Evolutionary conservation across 2,113 vertebrate genomes (phyloP).

Genomic region (Siphamia tubifer): DNA sequence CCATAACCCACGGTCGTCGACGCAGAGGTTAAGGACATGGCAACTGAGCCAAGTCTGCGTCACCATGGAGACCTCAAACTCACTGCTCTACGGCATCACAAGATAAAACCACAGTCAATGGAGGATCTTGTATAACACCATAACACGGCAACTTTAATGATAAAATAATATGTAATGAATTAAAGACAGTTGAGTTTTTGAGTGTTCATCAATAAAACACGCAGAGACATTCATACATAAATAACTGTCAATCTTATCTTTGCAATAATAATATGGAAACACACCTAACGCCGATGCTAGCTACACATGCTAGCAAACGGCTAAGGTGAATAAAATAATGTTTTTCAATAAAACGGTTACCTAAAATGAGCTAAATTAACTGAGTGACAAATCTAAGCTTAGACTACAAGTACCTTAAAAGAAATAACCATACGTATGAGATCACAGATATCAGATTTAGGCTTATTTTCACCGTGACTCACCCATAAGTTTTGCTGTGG

Average conservation of each 20-base stretch:
- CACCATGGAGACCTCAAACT: conserved; percentile 38
- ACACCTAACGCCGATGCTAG: conserved; percentile 24
- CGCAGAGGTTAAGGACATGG: conserved; percentile 75
- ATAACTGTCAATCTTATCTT: neutral
- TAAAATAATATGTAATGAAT: neutral
- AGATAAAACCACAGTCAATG: neutral
- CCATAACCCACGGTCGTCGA: conserved; percentile 23
- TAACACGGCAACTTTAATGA: neutral
- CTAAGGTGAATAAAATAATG: neutral
- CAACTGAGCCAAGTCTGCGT: conserved; percentile 11
- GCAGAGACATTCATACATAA: neutral
- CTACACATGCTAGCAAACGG: conserved; percentile 32
- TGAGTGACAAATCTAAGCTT: neutral
- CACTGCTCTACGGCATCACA: conserved; percentile 5
- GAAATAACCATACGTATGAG: rapidly evolving
- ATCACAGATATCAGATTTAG: neutral
- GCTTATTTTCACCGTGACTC: neutral
- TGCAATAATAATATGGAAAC: neutral
- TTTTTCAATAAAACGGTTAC: neutral
- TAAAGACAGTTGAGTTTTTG: neutral
- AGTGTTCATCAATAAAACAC: neutral
- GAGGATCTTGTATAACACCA: conserved; percentile 24
- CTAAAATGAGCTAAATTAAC: neutral
- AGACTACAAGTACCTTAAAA: neutral
- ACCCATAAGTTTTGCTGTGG: conserved; percentile 53